Base-by-base conservation (phyloP, 1,140 invertebrate genomes). In the Zaprionus kolodkinae region DNA sequence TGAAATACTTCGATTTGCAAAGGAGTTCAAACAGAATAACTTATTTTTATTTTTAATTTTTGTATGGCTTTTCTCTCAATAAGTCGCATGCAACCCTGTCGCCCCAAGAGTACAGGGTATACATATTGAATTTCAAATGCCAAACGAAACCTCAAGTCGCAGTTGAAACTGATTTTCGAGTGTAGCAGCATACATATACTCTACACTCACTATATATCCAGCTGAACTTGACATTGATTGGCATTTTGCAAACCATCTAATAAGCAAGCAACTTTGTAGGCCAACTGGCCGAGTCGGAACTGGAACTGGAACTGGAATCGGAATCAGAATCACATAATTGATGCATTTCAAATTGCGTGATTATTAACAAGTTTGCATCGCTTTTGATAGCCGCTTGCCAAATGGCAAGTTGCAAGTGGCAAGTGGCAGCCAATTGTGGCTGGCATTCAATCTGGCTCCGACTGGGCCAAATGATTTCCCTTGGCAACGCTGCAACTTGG, bases 331-430 rank as follows among this genome's bases (percentile, higher is more conserved):
- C 30, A 38, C 38, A 27, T 50, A 59, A 55, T 75, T 66, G 27
- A 67, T 64, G 60, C 48, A 81, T 59, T 78, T 33, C 2, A 68
- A 80, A 85, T 81, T 72, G 74, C 74, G 80, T 84, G 85, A 66
- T 67, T 76, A 81, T 69, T 78, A 78, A 57, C 63, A 50, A 72
- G 78, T 69, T 55, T 50, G 60, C 30, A 55, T 21, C 33, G 10
- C n/a, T 15, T 73, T 38, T 17, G 25, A 48, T 12, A 40, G 54
- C n/a, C 48, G 17, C 15, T 12, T 36, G 30, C 21, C n/a, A n/a
- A n/a, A n/a, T n/a, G n/a, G n/a, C n/a, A n/a, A n/a, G n/a, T n/a
- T n/a, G n/a, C 36, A 57, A 35, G 27, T 66, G 40, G 40, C 40
- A 43, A 15, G n/a, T 15, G n/a, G n/a, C 10, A 48, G 40, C 38